phyloP scores from a whole-genome alignment of 1,140 invertebrate species.

The Ericerus pela region DNA sequence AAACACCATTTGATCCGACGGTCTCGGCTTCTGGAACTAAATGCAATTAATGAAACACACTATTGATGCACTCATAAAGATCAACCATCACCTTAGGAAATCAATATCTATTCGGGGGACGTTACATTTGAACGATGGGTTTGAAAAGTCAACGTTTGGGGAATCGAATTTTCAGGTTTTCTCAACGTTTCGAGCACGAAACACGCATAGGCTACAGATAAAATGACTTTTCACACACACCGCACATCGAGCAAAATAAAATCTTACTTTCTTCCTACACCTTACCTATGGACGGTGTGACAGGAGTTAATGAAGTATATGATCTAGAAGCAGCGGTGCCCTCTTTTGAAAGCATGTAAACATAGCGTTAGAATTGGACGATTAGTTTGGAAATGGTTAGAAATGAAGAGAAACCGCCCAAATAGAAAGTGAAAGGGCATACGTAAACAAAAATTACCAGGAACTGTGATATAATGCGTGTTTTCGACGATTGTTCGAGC shows the following conservation, averaged over 20 bases:
- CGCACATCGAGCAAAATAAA: too few species aligned
- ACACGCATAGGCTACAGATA: too few species aligned
- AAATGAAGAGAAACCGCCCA: constrained; percentile 14
- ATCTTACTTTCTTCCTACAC: too few species aligned
- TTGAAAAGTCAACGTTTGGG: too few species aligned
- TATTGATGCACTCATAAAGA: background rate
- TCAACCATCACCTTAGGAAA: constrained; percentile 7
- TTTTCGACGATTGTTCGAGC: constrained; percentile 27
- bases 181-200: too few species aligned
- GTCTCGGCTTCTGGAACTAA: constrained; percentile 37
- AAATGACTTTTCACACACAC: too few species aligned
- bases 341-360: constrained; percentile 11
- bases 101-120: too few species aligned
- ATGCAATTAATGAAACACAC: constrained; percentile 24
- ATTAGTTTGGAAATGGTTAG: background rate
- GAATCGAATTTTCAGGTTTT: too few species aligned
- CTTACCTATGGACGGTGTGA: constrained; percentile 29
- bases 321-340: constrained; percentile 24
- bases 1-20: constrained; percentile 37
- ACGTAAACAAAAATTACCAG: too few species aligned
- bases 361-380: background rate
- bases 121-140: too few species aligned
- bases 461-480: constrained; percentile 38
- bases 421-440: constrained; percentile 8
- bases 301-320: constrained; percentile 29